phyloP scores from a whole-genome alignment of 1,140 invertebrate genomes.

The Drepana arcuata region DNA sequence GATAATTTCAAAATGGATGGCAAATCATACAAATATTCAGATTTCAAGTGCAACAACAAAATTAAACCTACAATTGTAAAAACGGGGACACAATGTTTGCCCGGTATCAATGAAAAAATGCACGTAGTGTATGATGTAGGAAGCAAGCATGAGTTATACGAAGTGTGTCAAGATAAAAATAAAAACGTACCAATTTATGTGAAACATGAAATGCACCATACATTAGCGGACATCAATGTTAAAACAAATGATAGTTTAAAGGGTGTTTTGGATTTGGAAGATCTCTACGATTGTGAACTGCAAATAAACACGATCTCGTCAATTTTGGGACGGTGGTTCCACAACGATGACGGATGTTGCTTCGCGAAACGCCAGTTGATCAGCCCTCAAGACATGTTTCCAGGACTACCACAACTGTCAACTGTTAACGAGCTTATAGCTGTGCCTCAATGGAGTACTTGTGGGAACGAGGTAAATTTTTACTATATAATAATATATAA shows the following conservation, averaged over 20 bases:
- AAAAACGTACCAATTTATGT: constrained; percentile 31
- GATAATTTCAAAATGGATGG: constrained; percentile 22
- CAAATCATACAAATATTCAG: constrained; percentile 19
- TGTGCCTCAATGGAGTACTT: constrained; percentile 53
- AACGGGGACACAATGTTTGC: constrained; percentile 15
- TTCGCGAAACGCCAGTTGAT: constrained; percentile 45
- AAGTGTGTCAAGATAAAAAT: constrained; percentile 37
- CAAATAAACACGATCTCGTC: constrained; percentile 25
- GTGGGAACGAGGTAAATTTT: constrained; percentile 24
- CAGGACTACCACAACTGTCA: constrained; percentile 29
- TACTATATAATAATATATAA: too few relatives aligned
- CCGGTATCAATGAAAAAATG: constrained; percentile 18
- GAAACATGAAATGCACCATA: constrained; percentile 20
- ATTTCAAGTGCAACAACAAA: constrained; percentile 31
- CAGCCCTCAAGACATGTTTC: constrained; percentile 32
- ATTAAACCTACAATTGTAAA: constrained; percentile 10
- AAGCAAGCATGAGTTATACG: constrained; percentile 25
- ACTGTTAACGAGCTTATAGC: constrained; percentile 43
- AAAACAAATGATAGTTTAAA: constrained; percentile 12
- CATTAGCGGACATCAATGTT: constrained; percentile 13
- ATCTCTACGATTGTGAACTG: constrained; percentile 33
- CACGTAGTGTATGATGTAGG: constrained; percentile 29
- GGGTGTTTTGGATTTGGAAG: constrained; percentile 23
- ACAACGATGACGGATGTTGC: constrained; percentile 29
- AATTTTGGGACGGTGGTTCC: constrained; percentile 17